Evolutionary conservation across 2,113 vertebrate species (phyloP), one percentile per base, ranked within the genome.

Genomic region (Lepisosteus osseus): DNA sequence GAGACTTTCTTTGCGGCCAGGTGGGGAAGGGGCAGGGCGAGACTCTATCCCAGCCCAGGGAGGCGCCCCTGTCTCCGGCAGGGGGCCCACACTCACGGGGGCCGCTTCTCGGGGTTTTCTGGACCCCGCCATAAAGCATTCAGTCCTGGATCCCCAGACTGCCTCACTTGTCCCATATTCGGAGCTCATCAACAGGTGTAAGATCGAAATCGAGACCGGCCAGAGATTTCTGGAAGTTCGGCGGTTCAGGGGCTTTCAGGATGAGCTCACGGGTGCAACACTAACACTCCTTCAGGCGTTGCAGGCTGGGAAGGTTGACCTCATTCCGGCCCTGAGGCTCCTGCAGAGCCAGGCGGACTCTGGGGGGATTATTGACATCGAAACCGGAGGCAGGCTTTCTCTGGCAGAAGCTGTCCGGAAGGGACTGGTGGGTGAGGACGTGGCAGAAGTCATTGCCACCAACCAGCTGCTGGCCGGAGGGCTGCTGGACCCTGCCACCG

Each of bases 121-220:
- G 70, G 83, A 88, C 70, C 66, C 86, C 7, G 73, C 68, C 67
- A 79, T 93, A 76, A 84, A 76, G 5, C 80, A 86, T 63, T 94
- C 90, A 0, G 72, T 92, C 0, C 67, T 97, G 12, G 93, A 96
- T 74, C 95, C 95, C 0, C 89, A 94, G 65, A 94, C 59, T 57
- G 91, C 86, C 51, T 73, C 0, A 29, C 12, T 95, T 11, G 72
- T 96, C 14, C 93, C 97, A 14, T 98, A 97, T 75, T 92, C 88
- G 0, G 93, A 95, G 61, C 76, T 98, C 62, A 61, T 97, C n/a
- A 95, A 91, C 75, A 93, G 92, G 81, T 95, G 95, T 15, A 96
- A 86, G 73, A 95, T 98, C 56, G 97, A 99, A 70, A 74, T 96
- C 11, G 89, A 93, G 9, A 95, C 95, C 14, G 96, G 97, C 9